A percentile compares a stretch with the other conserved stretches of the same genome.
Conservation (phyloP, 2,113 vertebrate species). For the Mus pahari region DNA sequence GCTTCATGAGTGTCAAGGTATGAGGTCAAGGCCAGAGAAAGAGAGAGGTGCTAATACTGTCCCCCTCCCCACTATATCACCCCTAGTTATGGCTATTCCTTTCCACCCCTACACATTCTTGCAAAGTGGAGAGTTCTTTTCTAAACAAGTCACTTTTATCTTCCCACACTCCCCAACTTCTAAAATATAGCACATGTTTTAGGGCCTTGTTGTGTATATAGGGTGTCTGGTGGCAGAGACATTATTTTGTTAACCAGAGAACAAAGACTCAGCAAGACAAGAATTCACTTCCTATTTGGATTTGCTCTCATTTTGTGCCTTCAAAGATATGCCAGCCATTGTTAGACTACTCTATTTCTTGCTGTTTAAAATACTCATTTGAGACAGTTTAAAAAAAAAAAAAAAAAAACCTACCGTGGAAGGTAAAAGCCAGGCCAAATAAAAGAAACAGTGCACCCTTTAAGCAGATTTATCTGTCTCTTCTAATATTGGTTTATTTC, state of each 20-base stretch:
- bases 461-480: slow-evolving; percentile 37
- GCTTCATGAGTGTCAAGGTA: background rate
- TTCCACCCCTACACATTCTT: background rate
- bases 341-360: background rate
- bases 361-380: background rate
- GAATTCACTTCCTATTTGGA: background rate
- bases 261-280: slow-evolving; percentile 13
- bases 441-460: background rate
- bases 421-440: background rate
- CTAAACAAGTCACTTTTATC: background rate
- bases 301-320: background rate
- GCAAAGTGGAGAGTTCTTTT: background rate
- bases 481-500: slow-evolving; percentile 27
- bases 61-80: background rate
- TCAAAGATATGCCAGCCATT: background rate
- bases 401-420: background rate
- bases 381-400: background rate
- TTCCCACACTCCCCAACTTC: background rate
- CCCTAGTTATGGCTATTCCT: background rate
- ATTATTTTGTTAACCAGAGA: slow-evolving; percentile 4
- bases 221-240: background rate
- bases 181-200: background rate
- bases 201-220: background rate
- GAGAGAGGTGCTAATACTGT: background rate
- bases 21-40: background rate